Evolutionary conservation across 2,113 vertebrate species (phyloP).

Genomic region (Lucifuga dentata): DNA sequence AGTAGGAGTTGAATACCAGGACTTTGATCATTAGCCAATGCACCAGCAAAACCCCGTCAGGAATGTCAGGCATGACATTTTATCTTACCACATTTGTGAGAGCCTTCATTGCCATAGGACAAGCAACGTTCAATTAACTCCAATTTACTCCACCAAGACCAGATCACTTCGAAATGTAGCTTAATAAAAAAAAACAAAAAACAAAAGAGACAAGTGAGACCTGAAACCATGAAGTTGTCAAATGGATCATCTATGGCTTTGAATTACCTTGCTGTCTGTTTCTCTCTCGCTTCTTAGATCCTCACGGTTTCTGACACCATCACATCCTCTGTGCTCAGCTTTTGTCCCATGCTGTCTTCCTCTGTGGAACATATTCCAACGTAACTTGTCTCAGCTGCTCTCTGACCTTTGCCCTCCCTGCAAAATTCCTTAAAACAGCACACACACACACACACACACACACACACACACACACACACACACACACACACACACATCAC

Average conservation of each 20-base stretch:
- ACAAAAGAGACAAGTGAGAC: too few species aligned
- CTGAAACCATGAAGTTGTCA: slow-evolving; percentile 15
- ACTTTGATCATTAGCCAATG: slow-evolving; percentile 23
- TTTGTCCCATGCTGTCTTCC: too few species aligned
- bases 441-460: too few species aligned
- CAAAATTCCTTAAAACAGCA: too few species aligned
- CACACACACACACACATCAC: too few species aligned
- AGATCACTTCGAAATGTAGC: slow-evolving; percentile 15
- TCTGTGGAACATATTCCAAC: too few species aligned
- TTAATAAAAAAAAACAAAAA: slow-evolving; percentile 34
- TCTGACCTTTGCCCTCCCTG: too few species aligned
- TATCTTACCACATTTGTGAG: neutral
- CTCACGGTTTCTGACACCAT: neutral
- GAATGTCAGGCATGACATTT: neutral
- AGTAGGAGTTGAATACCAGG: slow-evolving; percentile 25
- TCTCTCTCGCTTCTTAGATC: neutral
- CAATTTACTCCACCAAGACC: slow-evolving; percentile 12
- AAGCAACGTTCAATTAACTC: slow-evolving; percentile 21
- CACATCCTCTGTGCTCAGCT: neutral
- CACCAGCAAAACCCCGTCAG: too few species aligned
- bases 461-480: too few species aligned
- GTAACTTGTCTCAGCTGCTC: too few species aligned
- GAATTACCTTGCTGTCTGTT: neutral
- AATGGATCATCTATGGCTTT: slow-evolving; percentile 8
- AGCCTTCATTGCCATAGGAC: neutral